A percentile compares a stretch with the other conserved stretches of the same genome.
phyloP scores from a whole-genome alignment of 2,797 vertebrate species.

The Chromis chromis region DNA sequence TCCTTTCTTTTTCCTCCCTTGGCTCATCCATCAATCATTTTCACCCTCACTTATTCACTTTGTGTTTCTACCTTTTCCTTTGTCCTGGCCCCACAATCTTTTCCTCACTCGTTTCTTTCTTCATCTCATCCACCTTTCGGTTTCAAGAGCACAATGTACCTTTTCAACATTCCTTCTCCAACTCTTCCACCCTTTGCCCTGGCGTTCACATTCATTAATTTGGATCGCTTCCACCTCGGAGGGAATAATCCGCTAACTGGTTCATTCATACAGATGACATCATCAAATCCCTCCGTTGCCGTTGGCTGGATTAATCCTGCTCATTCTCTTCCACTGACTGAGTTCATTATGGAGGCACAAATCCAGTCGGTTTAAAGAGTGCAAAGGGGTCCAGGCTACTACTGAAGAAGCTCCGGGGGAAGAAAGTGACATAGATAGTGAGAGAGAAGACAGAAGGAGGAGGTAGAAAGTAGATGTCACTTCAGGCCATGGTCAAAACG shows the following conservation, averaged over 20 bases:
- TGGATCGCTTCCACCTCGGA: slow-evolving; percentile 82
- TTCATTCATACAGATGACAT: slow-evolving; percentile 88
- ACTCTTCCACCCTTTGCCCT: slow-evolving; percentile 64
- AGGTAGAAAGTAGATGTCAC: slow-evolving; percentile 55
- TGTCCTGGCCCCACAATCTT: slow-evolving; percentile 33
- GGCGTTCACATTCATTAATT: slow-evolving; percentile 79
- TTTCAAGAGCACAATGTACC: slow-evolving; percentile 38
- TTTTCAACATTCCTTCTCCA: slow-evolving; percentile 46
- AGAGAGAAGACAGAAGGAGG: slow-evolving; percentile 42
- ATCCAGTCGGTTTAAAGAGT: slow-evolving; percentile 83
- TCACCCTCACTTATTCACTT: slow-evolving; percentile 60
- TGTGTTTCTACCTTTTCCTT: slow-evolving; percentile 51
- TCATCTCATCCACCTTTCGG: slow-evolving; percentile 49
- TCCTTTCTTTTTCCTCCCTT: slow-evolving; percentile 70
- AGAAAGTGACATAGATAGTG: slow-evolving; percentile 53
- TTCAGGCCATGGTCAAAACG: slow-evolving; percentile 62
- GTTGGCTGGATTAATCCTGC: slow-evolving; percentile 87
- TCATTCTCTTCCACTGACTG: slow-evolving; percentile 86
- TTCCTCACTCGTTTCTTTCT: slow-evolving; percentile 19
- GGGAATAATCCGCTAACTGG: slow-evolving; percentile 86
- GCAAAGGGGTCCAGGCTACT: slow-evolving; percentile 64
- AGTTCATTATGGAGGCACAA: slow-evolving; percentile 84
- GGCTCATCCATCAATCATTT: slow-evolving; percentile 76
- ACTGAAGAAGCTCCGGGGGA: slow-evolving; percentile 62
- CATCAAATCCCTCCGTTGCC: slow-evolving; percentile 85